Conservation (phyloP, 2,888 invertebrate genomes). For the Diachrysia chrysitis region DNA sequence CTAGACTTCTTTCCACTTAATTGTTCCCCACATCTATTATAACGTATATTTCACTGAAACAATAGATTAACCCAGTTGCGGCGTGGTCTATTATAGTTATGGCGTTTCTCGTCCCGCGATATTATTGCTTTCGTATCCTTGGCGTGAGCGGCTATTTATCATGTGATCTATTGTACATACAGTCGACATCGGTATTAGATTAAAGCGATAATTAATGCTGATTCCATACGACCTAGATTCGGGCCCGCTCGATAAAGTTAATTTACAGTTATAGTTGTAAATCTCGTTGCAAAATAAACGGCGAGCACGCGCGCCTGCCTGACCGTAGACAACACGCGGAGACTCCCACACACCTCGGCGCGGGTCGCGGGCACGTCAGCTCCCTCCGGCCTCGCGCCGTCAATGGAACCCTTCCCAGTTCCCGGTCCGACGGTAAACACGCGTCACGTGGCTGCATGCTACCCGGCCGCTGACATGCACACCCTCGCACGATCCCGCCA, state of each 20-base stretch:
- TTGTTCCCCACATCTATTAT: constrained; percentile 81
- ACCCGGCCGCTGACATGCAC: constrained; percentile 64
- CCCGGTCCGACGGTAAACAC: constrained; percentile 67
- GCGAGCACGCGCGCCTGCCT: constrained; percentile 82
- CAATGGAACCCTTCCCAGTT: constrained; percentile 75
- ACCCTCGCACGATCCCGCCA: constrained; percentile 53
- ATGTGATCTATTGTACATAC: constrained; percentile 88
- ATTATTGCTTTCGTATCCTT: constrained; percentile 85
- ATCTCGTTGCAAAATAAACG: constrained; percentile 88
- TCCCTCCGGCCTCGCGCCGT: constrained; percentile 53
- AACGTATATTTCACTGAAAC: constrained; percentile 80
- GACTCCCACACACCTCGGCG: constrained; percentile 80
- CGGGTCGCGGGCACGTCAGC: constrained; percentile 56
- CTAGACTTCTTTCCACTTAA: constrained; percentile 87
- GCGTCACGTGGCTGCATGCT: constrained; percentile 74
- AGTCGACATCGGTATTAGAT: constrained; percentile 87
- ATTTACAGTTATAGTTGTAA: constrained; percentile 89
- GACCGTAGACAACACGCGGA: constrained; percentile 85
- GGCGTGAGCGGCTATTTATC: constrained; percentile 85
- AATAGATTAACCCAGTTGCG: constrained; percentile 85
- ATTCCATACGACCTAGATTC: constrained; percentile 89
- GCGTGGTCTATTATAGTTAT: constrained; percentile 72
- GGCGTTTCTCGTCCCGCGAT: constrained; percentile 72
- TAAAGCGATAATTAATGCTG: constrained; percentile 89
- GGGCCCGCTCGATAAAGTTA: constrained; percentile 87